Evolutionary conservation across 30 jellyfish, hydroid and myxozoan species (phyloP).

Genomic region (Nemopilema nomurai): DNA sequence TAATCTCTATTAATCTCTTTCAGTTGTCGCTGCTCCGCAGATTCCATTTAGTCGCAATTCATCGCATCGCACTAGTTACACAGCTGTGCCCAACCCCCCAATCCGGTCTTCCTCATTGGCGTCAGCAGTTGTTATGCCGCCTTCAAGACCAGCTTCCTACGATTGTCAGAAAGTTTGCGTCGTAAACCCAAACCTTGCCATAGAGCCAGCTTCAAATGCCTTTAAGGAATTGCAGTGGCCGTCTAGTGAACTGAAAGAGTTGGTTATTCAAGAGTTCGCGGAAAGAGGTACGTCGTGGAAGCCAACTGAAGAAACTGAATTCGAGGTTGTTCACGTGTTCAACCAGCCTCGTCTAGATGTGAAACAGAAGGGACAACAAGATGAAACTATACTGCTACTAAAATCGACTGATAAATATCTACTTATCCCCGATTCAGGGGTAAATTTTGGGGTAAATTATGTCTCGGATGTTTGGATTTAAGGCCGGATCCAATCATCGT

Average conservation of each 20-base stretch:
- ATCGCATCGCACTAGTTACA: slow-evolving; percentile 61
- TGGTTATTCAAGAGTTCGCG: slow-evolving; percentile 30
- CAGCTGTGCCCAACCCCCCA: slow-evolving; percentile 74
- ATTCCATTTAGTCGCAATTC: slow-evolving; percentile 37
- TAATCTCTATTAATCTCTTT: too few relatives aligned
- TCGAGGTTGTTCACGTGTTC: slow-evolving; percentile 76
- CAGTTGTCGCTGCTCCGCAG: slow-evolving; percentile 54
- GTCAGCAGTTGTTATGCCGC: slow-evolving; percentile 62
- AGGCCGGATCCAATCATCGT: not conserved
- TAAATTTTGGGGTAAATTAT: slow-evolving; percentile 43
- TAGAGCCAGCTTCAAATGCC: slow-evolving; percentile 53
- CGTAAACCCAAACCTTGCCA: slow-evolving; percentile 46
- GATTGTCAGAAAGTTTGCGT: slow-evolving; percentile 61
- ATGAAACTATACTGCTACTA: slow-evolving; percentile 49
- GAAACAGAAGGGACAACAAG: slow-evolving; percentile 42
- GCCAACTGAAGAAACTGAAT: slow-evolving; percentile 73
- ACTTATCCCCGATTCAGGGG: slow-evolving; percentile 83
- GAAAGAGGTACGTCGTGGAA: slow-evolving; percentile 60
- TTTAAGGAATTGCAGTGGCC: slow-evolving; percentile 87
- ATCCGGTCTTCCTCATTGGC: slow-evolving; percentile 78
- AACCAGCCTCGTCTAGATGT: slow-evolving; percentile 63
- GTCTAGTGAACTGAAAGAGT: slow-evolving; percentile 45
- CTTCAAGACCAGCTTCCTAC: slow-evolving; percentile 30
- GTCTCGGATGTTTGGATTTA: slow-evolving; percentile 10
- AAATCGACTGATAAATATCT: slow-evolving; percentile 56